These are phyloP conservation scores for Stichodactyla mertensii DNA, from an alignment of 64 coral and sea anemone species.

Conservation along the genomic window DNA sequence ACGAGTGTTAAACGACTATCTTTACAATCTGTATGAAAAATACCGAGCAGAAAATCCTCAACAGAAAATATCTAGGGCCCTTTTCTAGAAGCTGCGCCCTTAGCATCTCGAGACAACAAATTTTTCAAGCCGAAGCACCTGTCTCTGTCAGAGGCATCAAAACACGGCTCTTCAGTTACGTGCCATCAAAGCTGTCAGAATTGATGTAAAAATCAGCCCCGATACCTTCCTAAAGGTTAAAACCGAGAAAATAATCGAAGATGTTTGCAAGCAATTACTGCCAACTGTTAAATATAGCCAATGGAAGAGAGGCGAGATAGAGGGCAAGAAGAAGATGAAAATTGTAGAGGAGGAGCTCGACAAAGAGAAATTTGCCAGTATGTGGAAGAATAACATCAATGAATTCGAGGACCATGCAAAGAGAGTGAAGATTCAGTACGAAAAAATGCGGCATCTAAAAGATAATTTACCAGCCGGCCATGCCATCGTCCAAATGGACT, in stretches of 20 bases:
- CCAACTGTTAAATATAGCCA: slow-evolving; percentile 11
- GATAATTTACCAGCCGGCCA: slow-evolving; percentile 8
- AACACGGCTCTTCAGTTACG: slow-evolving; percentile 11
- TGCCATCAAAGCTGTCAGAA: slow-evolving; percentile 18
- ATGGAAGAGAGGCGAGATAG: slow-evolving; percentile 20
- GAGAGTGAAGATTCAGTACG: slow-evolving; percentile 41
- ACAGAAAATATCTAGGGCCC: not conserved
- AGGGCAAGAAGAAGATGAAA: slow-evolving; percentile 42
- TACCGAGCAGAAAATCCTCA: slow-evolving; percentile 34
- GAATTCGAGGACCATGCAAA: slow-evolving; percentile 10
- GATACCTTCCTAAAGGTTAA: slow-evolving; percentile 20
- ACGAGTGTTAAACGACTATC: slow-evolving; percentile 29
- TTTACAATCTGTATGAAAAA: slow-evolving; percentile 27
- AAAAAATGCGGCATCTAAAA: slow-evolving; percentile 31
- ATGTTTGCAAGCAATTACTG: not conserved
- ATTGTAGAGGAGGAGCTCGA: slow-evolving; percentile 2
- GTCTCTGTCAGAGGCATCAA: slow-evolving; percentile 40
- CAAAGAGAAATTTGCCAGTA: slow-evolving; percentile 8
- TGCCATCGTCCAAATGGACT: slow-evolving; percentile 42
- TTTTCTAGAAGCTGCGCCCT: slow-evolving; percentile 5
- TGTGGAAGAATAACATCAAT: not conserved
- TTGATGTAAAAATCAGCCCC: slow-evolving; percentile 6
- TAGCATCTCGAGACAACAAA: slow-evolving; percentile 26
- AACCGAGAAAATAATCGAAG: not conserved
- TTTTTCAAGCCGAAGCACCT: slow-evolving; percentile 15